phyloP scores from a whole-genome alignment of 1,140 invertebrate genomes.

The Sycophaga agraensis region DNA sequence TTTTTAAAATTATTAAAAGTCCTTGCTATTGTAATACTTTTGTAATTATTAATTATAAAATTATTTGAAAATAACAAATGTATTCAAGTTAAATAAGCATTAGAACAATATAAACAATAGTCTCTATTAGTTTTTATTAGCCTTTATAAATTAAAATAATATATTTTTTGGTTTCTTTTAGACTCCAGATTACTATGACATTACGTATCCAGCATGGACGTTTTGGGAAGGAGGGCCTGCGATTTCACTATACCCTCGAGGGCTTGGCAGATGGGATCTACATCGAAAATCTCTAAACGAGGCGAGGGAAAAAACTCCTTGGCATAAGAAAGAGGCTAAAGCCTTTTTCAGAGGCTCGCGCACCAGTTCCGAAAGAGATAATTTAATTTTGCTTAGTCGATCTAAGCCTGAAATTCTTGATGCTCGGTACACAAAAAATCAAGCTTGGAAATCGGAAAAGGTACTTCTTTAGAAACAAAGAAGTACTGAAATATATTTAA shows the following conservation, averaged over 20 bases:
- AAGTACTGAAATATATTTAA: no score
- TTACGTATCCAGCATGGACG: constrained; percentile 95
- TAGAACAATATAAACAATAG: background rate
- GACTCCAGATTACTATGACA: constrained; percentile 82
- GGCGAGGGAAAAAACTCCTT: constrained; percentile 67
- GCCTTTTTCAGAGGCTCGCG: constrained; percentile 94
- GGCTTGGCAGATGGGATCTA: constrained; percentile 90
- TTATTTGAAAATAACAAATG: background rate
- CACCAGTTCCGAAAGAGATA: constrained; percentile 87
- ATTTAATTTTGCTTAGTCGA: constrained; percentile 83
- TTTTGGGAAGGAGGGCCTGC: constrained; percentile 98
- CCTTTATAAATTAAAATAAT: background rate
- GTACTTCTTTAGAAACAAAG: constrained; percentile 53
- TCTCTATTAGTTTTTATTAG: constrained; percentile 9
- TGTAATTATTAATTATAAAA: background rate
- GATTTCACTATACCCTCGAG: constrained; percentile 87
- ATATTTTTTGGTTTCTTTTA: constrained; percentile 40
- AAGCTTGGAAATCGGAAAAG: constrained; percentile 93
- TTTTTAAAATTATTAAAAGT: background rate
- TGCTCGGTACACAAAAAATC: constrained; percentile 96
- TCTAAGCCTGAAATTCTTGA: constrained; percentile 78
- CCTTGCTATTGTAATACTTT: no score
- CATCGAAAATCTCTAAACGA: constrained; percentile 72
- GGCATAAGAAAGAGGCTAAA: constrained; percentile 74
- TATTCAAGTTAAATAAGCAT: background rate